Evolutionary conservation across 1,140 invertebrate genomes (phyloP).

Genomic region (Phocides pigmalion): DNA sequence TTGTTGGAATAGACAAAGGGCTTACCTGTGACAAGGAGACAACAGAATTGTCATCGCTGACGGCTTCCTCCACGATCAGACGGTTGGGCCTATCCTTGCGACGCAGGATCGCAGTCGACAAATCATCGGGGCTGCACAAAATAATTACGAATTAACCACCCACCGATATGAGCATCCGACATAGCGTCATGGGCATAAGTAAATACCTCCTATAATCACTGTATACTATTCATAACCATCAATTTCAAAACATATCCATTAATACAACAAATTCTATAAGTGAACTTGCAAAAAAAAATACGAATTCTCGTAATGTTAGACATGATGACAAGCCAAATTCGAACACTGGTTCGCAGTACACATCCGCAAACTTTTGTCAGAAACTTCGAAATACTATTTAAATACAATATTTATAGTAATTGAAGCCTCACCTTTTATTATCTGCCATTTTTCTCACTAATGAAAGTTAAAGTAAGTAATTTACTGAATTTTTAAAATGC

Average conservation of each 20-base stretch:
- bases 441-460: conserved; percentile 83
- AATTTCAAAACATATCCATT: neutral
- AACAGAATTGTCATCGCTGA: conserved; percentile 99
- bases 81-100: conserved; percentile 99
- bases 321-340: conserved; percentile 83
- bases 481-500: conserved; percentile 66
- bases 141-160: conserved; percentile 36
- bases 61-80: conserved; percentile 98
- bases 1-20: conserved; percentile 43
- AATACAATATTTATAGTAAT: conserved; percentile 19
- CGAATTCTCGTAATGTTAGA: conserved; percentile 54
- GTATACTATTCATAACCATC: neutral
- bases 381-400: conserved; percentile 25
- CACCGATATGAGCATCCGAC: conserved; percentile 19
- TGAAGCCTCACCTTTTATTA: conserved; percentile 82
- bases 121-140: conserved; percentile 91
- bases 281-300: conserved; percentile 29
- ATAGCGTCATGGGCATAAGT: conserved; percentile 23
- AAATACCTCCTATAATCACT: neutral
- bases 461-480: conserved; percentile 63
- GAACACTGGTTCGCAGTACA: conserved; percentile 51
- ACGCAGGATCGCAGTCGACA: conserved; percentile 98
- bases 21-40: conserved; percentile 95
- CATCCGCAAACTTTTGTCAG: neutral
- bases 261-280: conserved; percentile 2